These are phyloP conservation scores for Drosophila formosana DNA, from an alignment of 2,888 invertebrate species.

Conservation along the genomic window DNA sequence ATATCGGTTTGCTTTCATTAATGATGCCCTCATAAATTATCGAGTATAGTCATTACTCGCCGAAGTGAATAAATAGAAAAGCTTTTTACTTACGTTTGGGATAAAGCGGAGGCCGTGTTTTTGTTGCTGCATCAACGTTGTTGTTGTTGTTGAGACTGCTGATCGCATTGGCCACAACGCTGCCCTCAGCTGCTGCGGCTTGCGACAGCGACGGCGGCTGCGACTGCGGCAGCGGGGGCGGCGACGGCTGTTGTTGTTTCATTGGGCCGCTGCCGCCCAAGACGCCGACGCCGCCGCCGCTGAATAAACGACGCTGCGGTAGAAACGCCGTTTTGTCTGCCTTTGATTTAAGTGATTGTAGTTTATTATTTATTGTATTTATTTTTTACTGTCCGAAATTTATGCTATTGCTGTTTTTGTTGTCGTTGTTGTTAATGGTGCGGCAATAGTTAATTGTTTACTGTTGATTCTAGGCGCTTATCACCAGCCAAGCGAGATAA, in stretches of 20 bases:
- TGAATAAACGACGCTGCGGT: constrained; percentile 76
- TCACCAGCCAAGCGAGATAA: constrained; percentile 39
- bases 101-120: constrained; percentile 70
- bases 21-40: neutral
- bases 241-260: constrained; percentile 51
- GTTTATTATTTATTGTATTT: constrained; percentile 21
- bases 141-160: constrained; percentile 49
- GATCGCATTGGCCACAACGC: constrained; percentile 43
- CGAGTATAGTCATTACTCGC: constrained; percentile 1
- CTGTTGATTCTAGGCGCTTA: constrained; percentile 35
- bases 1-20: neutral
- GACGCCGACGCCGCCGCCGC: constrained; percentile 61
- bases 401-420: constrained; percentile 11
- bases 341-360: constrained; percentile 27
- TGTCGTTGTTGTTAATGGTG: constrained; percentile 1
- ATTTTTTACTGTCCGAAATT: constrained; percentile 8
- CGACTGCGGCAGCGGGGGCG: constrained; percentile 54
- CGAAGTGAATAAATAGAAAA: neutral
- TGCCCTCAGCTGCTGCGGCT: constrained; percentile 26
- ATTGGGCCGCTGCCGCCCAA: constrained; percentile 41
- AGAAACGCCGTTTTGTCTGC: constrained; percentile 75
- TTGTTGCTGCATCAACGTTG: constrained; percentile 41
- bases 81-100: constrained; percentile 76
- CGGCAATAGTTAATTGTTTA: constrained; percentile 32
- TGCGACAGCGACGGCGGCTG: constrained; percentile 31